These are phyloP conservation scores for Pocillopora verrucosa DNA, from an alignment of 64 coral and sea anemone species.

Conservation along the genomic window DNA sequence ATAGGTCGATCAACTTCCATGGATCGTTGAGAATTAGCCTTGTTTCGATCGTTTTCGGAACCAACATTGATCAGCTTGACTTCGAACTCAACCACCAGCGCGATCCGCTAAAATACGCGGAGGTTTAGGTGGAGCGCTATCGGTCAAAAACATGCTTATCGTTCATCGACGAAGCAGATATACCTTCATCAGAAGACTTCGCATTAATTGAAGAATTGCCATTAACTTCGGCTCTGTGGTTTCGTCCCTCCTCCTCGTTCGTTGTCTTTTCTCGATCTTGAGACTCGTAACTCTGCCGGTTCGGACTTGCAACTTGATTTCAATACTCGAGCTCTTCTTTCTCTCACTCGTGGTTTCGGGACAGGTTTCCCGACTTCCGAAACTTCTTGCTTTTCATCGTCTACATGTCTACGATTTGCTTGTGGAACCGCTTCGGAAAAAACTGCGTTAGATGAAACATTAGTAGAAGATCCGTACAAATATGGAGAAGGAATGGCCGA, in stretches of 20 bases:
- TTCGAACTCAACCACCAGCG: slow-evolving; percentile 50
- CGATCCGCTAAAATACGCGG: slow-evolving; percentile 58
- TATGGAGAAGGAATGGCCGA: slow-evolving; percentile 31
- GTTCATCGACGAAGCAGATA: slow-evolving; percentile 22
- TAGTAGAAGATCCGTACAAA: background rate
- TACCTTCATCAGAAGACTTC: background rate
- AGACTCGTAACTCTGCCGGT: background rate
- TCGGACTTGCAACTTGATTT: slow-evolving; percentile 58
- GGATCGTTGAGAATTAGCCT: background rate
- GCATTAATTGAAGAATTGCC: background rate
- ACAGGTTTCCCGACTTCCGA: slow-evolving; percentile 7
- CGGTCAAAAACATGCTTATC: slow-evolving; percentile 28
- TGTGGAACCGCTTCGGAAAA: slow-evolving; percentile 11
- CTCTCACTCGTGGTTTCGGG: slow-evolving; percentile 25
- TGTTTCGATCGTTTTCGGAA: background rate
- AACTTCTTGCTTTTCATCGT: slow-evolving; percentile 27
- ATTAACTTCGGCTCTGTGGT: slow-evolving; percentile 1
- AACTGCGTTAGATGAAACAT: slow-evolving; percentile 28
- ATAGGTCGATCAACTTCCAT: slow-evolving; percentile 8
- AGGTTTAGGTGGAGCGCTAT: slow-evolving; percentile 46
- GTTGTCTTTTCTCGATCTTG: background rate
- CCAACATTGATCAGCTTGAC: slow-evolving; percentile 35
- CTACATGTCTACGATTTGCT: slow-evolving; percentile 17
- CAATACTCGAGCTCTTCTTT: slow-evolving; percentile 57
- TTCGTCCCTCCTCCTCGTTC: slow-evolving; percentile 10